phyloP scores from a whole-genome alignment of 2,113 vertebrate species.

The Rissa tridactyla region DNA sequence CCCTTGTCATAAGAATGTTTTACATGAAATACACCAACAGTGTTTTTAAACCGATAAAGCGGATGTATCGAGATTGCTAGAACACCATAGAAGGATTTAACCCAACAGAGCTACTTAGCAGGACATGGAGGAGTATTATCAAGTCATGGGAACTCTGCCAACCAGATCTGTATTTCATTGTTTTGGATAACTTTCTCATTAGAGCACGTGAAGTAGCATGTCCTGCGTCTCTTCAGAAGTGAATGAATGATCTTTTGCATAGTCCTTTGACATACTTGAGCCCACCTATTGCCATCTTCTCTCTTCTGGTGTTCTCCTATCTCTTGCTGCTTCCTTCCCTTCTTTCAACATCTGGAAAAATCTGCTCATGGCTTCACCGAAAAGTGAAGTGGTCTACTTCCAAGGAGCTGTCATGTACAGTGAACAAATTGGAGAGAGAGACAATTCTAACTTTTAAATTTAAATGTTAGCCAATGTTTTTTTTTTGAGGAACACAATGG shows the following conservation, averaged over 20 bases:
- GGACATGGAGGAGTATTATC: neutral
- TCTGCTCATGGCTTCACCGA: fast-evolving
- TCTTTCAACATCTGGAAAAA: neutral
- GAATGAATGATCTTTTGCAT: neutral
- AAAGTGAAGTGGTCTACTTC: neutral
- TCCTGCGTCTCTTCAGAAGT: neutral
- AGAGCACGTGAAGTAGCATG: neutral
- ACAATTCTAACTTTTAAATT: neutral
- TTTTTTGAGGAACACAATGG: slow-evolving; percentile 10
- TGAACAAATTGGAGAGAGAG: neutral
- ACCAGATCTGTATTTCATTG: neutral
- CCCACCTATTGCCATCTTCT: neutral
- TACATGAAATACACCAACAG: neutral
- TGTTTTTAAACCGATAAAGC: neutral
- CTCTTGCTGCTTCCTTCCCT: neutral
- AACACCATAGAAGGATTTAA: neutral
- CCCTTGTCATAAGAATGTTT: neutral
- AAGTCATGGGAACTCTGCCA: neutral
- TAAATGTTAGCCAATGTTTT: neutral
- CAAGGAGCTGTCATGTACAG: neutral
- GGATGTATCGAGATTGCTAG: neutral
- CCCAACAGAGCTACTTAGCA: neutral
- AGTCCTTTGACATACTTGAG: neutral
- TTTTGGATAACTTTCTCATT: neutral
- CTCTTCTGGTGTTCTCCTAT: neutral